Evolutionary conservation across 2,113 vertebrate species (phyloP).

Genomic region (Perca fluviatilis): DNA sequence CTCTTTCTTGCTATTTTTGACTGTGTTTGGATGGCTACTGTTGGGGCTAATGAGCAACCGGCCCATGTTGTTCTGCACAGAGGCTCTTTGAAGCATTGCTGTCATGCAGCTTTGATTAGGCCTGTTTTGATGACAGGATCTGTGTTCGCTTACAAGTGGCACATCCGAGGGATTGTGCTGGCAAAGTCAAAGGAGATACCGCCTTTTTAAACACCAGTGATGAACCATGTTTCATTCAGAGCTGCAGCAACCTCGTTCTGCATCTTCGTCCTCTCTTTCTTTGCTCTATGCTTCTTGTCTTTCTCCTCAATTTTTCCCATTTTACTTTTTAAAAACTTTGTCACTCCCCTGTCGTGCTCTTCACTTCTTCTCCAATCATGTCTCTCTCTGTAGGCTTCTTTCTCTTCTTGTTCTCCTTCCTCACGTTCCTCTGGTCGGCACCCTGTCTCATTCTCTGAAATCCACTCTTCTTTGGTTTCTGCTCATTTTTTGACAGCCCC

Average conservation of each 20-base stretch:
- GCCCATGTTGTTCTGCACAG: constrained; percentile 7
- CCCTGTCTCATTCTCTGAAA: not conserved
- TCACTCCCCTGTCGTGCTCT: not conserved
- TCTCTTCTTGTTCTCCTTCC: not conserved
- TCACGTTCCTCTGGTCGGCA: not conserved
- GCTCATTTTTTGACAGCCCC: not conserved
- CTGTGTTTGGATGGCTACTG: constrained; percentile 5
- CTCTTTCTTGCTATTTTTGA: not conserved
- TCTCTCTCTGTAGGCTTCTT: not conserved
- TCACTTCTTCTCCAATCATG: not conserved
- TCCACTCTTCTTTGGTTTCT: not conserved
- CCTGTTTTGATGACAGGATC: constrained; percentile 42
- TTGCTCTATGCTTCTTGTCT: not conserved
- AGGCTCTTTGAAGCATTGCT: constrained; percentile 42
- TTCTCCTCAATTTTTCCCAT: not conserved
- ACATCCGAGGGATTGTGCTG: constrained; percentile 23
- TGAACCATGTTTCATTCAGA: constrained; percentile 8
- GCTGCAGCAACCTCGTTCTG: not conserved
- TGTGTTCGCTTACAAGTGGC: constrained; percentile 30
- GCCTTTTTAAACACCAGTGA: not conserved
- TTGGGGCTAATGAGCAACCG: constrained; percentile 38
- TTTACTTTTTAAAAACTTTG: not conserved
- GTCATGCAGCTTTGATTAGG: constrained; percentile 55
- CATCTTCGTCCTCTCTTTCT: not conserved
- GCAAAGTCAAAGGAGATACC: constrained; percentile 31